phyloP scores from a whole-genome alignment of 2,888 invertebrate species.

The Tetragonisca angustula region DNA sequence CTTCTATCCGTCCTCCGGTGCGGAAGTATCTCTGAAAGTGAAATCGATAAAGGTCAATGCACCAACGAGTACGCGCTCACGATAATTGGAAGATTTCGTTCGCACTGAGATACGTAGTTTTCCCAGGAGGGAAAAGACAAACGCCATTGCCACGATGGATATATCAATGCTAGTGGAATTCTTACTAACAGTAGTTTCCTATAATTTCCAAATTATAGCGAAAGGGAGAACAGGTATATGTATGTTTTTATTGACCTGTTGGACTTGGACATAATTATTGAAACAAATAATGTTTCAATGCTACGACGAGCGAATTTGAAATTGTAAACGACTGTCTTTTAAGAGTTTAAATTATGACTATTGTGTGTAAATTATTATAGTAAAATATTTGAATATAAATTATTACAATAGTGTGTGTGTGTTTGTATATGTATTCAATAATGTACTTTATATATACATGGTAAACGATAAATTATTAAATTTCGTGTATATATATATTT shows the following conservation, averaged over 20 bases:
- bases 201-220: no score
- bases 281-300: neutral
- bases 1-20: constrained; percentile 9
- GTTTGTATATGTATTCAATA: no score
- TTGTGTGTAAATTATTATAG: no score
- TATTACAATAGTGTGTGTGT: no score
- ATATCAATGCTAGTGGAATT: neutral
- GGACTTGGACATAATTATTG: neutral
- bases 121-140: no score
- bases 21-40: constrained; percentile 44
- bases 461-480: no score
- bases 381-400: no score
- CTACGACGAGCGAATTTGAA: no score
- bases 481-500: no score
- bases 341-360: neutral
- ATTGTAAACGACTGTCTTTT: no score
- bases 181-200: neutral
- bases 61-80: neutral
- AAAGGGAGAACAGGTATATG: no score
- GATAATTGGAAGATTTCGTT: constrained; percentile 28
- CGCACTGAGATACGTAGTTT: neutral
- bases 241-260: neutral
- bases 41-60: constrained; percentile 48
- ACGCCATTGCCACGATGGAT: neutral
- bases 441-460: no score